phyloP scores from a whole-genome alignment of 2,113 vertebrate species.

The Muntiacus reevesi region DNA sequence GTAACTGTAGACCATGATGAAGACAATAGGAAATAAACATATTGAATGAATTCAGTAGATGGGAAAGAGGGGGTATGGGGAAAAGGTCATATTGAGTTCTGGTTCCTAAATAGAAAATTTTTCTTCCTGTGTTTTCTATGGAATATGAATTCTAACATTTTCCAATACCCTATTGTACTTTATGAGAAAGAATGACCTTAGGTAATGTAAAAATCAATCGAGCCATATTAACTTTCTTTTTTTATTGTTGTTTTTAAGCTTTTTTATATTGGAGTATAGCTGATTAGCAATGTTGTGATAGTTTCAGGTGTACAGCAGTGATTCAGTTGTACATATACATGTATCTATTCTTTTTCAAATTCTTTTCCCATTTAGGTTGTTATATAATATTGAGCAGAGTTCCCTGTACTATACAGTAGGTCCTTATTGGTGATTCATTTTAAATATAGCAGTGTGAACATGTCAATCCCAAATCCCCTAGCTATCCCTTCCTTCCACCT shows the following conservation, averaged over 20 bases:
- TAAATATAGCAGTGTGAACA: not conserved
- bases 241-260: not conserved
- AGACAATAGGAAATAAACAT: not conserved
- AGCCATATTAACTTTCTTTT: not conserved
- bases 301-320: not conserved
- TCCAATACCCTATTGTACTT: not conserved
- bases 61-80: not conserved
- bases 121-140: not conserved
- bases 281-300: not conserved
- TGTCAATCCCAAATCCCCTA: not conserved
- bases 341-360: not conserved
- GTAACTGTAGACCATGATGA: not conserved
- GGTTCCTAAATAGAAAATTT: not conserved
- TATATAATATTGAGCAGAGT: not conserved
- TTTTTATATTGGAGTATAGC: not conserved
- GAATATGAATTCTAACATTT: not conserved
- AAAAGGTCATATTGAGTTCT: not conserved
- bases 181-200: not conserved
- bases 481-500: not conserved
- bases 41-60: not conserved
- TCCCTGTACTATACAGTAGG: not conserved
- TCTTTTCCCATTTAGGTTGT: not conserved
- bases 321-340: not conserved
- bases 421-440: not conserved
- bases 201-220: not conserved